Evolutionary conservation across 2,113 vertebrate species (phyloP).

Genomic region (Paradisaea rubra): DNA sequence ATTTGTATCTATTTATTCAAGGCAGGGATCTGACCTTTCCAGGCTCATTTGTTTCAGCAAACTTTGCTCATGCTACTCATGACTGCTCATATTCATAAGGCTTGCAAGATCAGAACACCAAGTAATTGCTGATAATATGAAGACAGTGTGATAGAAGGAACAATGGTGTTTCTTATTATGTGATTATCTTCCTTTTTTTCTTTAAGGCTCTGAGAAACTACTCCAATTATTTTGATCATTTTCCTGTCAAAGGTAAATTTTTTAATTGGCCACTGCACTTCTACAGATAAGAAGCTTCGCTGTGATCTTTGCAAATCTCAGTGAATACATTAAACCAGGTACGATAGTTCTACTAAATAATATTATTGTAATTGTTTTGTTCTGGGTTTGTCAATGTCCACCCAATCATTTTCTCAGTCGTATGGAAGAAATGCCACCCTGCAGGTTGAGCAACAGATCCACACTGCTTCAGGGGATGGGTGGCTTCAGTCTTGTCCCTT

Average conservation of each 20-base stretch:
- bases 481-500: neutral
- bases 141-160: neutral
- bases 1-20: constrained; percentile 31
- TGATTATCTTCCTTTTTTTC: neutral
- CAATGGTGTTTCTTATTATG: neutral
- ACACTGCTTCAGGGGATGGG: neutral
- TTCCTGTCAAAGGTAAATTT: neutral
- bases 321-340: neutral
- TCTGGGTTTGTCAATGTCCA: neutral
- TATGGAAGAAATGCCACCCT: neutral
- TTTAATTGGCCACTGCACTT: neutral
- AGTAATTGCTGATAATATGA: constrained; percentile 3
- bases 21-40: constrained; percentile 36
- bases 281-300: neutral
- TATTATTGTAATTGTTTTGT: neutral
- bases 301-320: neutral
- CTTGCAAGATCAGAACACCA: constrained; percentile 16
- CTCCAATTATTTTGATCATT: neutral
- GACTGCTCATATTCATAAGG: constrained; percentile 2
- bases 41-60: constrained; percentile 19
- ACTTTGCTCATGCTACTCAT: constrained; percentile 14
- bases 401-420: neutral
- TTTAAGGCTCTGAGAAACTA: neutral
- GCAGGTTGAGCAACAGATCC: neutral
- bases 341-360: neutral